These are phyloP conservation scores for Himalopsyche japonica DNA, from an alignment of 2,888 invertebrate genomes.

Conservation along the genomic window DNA sequence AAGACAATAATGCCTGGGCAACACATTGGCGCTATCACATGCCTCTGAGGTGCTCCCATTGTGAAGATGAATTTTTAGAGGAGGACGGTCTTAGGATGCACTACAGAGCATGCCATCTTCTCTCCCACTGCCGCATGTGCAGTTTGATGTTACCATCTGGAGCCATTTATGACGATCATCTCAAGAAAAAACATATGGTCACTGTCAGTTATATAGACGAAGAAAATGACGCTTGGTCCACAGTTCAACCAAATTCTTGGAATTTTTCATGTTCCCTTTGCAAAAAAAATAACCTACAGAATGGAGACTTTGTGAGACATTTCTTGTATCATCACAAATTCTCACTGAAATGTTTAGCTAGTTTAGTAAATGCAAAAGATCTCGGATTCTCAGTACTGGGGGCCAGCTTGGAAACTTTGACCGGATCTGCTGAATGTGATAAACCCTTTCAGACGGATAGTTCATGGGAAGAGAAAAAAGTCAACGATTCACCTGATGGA, in stretches of 20 bases:
- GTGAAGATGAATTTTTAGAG: constrained; percentile 49
- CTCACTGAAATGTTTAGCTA: constrained; percentile 55
- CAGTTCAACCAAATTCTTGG: constrained; percentile 11
- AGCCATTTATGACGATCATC: constrained; percentile 51
- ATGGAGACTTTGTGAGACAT: constrained; percentile 52
- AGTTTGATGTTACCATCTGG: constrained; percentile 52
- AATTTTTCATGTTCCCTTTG: constrained; percentile 53
- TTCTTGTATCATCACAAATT: constrained; percentile 56
- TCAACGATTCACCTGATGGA: not conserved
- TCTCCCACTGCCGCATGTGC: constrained; percentile 56
- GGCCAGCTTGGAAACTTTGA: constrained; percentile 51
- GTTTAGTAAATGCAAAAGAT: constrained; percentile 50
- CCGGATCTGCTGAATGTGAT: constrained; percentile 38
- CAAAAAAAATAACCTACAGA: constrained; percentile 48
- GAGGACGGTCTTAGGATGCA: constrained; percentile 50
- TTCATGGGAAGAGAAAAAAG: not conserved
- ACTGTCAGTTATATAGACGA: constrained; percentile 48
- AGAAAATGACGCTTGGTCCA: constrained; percentile 48
- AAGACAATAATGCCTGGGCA: constrained; percentile 51
- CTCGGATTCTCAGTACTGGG: constrained; percentile 52
- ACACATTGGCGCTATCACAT: constrained; percentile 52
- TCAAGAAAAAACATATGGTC: constrained; percentile 54
- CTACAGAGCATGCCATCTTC: constrained; percentile 48
- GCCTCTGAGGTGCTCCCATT: constrained; percentile 58
- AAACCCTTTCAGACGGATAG: not conserved